Percentiles rank a stretch among this genome's conserved stretches.
These are phyloP conservation scores for Lates japonicus DNA, from an alignment of 2,797 vertebrate species.

Conservation along the genomic window DNA sequence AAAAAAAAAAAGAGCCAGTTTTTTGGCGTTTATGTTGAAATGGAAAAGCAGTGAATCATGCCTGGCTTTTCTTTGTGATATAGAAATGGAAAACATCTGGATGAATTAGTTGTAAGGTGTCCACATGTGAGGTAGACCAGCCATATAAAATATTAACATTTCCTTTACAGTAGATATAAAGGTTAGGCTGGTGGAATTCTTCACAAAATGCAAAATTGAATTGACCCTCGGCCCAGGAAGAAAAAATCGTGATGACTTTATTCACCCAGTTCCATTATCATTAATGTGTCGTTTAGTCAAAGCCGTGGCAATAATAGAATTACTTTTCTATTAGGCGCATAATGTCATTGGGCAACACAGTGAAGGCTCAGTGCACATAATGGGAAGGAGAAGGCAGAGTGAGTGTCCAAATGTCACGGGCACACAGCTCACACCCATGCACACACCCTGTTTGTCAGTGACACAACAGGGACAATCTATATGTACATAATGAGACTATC, in stretches of 20 bases:
- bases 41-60: conserved; percentile 47
- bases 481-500: conserved; percentile 65
- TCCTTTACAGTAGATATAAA: conserved; percentile 57
- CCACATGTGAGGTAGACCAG: conserved; percentile 70
- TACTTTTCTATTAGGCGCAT: conserved; percentile 71
- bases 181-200: conserved; percentile 48
- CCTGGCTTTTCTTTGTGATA: conserved; percentile 20
- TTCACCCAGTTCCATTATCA: conserved; percentile 57
- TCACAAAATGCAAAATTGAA: conserved; percentile 48
- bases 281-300: conserved; percentile 69
- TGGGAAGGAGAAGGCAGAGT: conserved; percentile 39
- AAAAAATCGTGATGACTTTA: conserved; percentile 60
- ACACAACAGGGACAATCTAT: conserved; percentile 59
- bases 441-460: conserved; percentile 72
- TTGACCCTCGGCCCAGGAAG: conserved; percentile 28
- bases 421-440: conserved; percentile 53
- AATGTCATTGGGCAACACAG: conserved; percentile 58
- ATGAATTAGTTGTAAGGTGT: conserved; percentile 77
- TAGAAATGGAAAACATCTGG: conserved; percentile 60
- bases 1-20: background rate
- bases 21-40: conserved; percentile 21
- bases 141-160: conserved; percentile 78
- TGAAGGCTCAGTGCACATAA: conserved; percentile 59
- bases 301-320: conserved; percentile 73
- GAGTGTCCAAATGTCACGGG: conserved; percentile 68